Evolutionary conservation across 2,113 vertebrate genomes (phyloP), one percentile per base, ranked within the genome.

Genomic region (Cheirogaleus medius): DNA sequence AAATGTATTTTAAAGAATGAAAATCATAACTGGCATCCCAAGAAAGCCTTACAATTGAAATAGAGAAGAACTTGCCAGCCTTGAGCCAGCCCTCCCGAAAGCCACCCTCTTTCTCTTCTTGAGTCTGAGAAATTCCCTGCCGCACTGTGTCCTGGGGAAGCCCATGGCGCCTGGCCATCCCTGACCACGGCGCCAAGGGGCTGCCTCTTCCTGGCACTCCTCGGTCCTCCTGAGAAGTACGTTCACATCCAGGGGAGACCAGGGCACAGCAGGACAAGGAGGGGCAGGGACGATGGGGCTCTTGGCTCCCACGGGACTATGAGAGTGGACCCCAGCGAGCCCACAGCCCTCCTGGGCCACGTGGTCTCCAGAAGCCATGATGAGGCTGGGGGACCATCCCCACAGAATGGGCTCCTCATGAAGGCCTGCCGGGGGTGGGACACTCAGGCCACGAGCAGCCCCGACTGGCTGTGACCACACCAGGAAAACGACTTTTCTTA

Each of bases 111-210:
- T 66, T 20, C 12, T 73, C 54, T 37, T 64, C 27, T 21, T 6
- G 17, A 54, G 32, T 11, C 29, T 58, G 34, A 85, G 34, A 27
- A 32, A 29, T 0, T 60, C 54, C 64, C 17, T 3, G 5, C 7
- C 14, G 7, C 21, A 7, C 4, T 56, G 49, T n/a, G 0, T 52
- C 11, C 47, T 6, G 17, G 0, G 25, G 49, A 6, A 15, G 52
- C 49, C 10, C 23, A 3, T n/a, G 27, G 49, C 58, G 34, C 52
- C 49, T 52, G 21, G 52, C 42, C 2, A 5, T 39, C 44, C 32
- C 39, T 52, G 92, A 32, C 9, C 44, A 7, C 42, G 52, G 20
- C 15, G 5, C 74, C 2, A 8, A 8, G 20, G 29, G 18, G 47
- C 34, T 4, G 29, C 17, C 29, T 47, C 47, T 74, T 42, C 74